Evolutionary conservation across 1,140 invertebrate species (phyloP), one percentile per base, ranked within the genome.

Genomic region (Nasonia longicornis): DNA sequence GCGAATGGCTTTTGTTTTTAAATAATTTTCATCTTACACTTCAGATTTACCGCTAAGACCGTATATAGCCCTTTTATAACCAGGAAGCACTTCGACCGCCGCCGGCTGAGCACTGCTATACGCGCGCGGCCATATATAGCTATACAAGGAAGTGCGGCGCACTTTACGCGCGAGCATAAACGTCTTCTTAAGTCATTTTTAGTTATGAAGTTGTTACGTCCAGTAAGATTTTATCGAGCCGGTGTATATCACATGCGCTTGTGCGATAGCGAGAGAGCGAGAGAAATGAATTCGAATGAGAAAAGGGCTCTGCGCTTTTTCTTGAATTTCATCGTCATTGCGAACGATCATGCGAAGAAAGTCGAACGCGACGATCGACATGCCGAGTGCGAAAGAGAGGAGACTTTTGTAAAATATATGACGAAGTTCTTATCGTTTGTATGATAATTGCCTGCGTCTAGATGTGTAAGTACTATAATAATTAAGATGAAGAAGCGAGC

Each of bases 141-240:
- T 35, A 35, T 35, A 35, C 45, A 69, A n/a, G 22, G 66, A 77
- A 69, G 29, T 77, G 63, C 58, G 67, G n/a, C 16, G 75, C 63
- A n/a, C 77, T 78, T 70, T 71, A 78, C 31, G 77, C 20, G 67
- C 67, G 66, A 14, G 26, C 67, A 58, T 78, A 78, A 78, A 78
- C 26, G 77, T 78, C 77, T 78, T 38, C 77, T 70, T 70, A 67
- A 78, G 26, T 71, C 67, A 78, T 52, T 78, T 78, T 71, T 71
- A 78, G 66, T 78, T 78, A 78, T 78, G 67, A 78, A 78, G 22
- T 71, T 78, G 77, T 78, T 78, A 78, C 77, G 42, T 77, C 38
- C 76, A 67, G 76, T 69, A 77, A 77, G 63, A 77, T 78, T 78
- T 78, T 78, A 71, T 78, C 77, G 35, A 31, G 45, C n/a, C 31